Evolutionary conservation across 1,140 invertebrate genomes (phyloP).

Genomic region (Cydia pomonella): DNA sequence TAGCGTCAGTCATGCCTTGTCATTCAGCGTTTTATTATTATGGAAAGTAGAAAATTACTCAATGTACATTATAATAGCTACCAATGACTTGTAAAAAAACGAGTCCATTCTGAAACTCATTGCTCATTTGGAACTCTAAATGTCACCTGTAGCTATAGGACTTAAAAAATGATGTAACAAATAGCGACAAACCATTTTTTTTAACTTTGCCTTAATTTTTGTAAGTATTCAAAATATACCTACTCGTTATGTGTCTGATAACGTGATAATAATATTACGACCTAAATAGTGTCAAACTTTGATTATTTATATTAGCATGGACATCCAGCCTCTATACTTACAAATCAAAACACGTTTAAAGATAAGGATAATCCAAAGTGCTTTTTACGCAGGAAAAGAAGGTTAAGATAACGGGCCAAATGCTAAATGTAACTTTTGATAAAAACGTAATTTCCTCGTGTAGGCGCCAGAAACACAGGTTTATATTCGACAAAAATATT

Average conservation of each 20-base stretch:
- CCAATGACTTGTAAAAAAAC: constrained; percentile 35
- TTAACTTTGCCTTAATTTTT: too few species aligned
- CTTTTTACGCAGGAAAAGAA: constrained; percentile 25
- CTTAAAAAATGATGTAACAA: too few species aligned
- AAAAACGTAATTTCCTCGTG: constrained; percentile 44
- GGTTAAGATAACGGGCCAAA: constrained; percentile 38
- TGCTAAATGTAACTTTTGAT: constrained; percentile 43
- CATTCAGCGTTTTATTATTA: constrained; percentile 35
- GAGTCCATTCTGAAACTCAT: constrained; percentile 16
- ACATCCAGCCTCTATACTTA: neutral
- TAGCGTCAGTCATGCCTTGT: constrained; percentile 28
- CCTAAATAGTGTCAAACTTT: too few species aligned
- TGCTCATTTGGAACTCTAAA: neutral
- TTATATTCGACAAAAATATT: constrained; percentile 55
- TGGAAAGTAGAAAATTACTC: constrained; percentile 34
- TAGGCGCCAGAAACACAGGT: constrained; percentile 39
- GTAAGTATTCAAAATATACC: too few species aligned
- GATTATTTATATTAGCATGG: too few species aligned
- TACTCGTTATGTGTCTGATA: too few species aligned
- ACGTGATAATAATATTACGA: too few species aligned
- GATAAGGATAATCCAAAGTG: constrained; percentile 20
- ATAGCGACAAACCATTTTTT: too few species aligned
- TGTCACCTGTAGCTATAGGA: neutral
- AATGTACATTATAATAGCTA: constrained; percentile 33
- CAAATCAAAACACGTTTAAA: constrained; percentile 23